Evolutionary conservation across 2,888 invertebrate genomes (phyloP), one percentile per base, ranked within the genome.

Genomic region (Quadriops clusia): DNA sequence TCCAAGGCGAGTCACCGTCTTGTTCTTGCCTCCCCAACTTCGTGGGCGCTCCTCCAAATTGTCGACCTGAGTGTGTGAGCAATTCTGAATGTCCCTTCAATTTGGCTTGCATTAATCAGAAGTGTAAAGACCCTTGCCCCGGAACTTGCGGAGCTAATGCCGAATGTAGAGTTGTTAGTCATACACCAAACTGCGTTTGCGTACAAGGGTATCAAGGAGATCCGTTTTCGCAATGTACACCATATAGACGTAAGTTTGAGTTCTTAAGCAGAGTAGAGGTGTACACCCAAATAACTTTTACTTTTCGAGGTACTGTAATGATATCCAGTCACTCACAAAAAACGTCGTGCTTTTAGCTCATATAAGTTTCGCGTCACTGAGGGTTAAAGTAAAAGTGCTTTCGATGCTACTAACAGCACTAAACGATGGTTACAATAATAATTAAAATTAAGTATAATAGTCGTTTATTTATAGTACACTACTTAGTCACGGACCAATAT

Each of bases 31-130:
- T 76, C 37, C 67, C 74, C 21, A 74, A 74, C 38, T 80, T 74
- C 51, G 68, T 76, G 35, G 86, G 86, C 18, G 62, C 68, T 9
- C 81, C 87, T 24, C 77, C 77, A 8, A 70, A 70, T 36, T 86
- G 86, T 52, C 69, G 70, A 38, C 83, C 85, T 1, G 84, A 86
- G 60, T 84, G 83, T 54, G 65, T 77, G 11, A 70, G 75, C 40
- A 83, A 73, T 49, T 72, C 77, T 6, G 80, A 82, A 49, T 82
- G 82, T 53, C 56, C 73, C 3, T 66, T 68, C 26, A 68, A 76
- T 48, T 71, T 70, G 48, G 77, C 81, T 13, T 84, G 85, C 51
- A 73, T 77, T 11, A 77, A 77, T 50, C 73, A 77, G 46, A 77
- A 77, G 58, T 84, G 83, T 53, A 65, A 64, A 36, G 78, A 84